Conservation (phyloP, 2,797 vertebrate genomes). For the Oreortyx pictus region DNA sequence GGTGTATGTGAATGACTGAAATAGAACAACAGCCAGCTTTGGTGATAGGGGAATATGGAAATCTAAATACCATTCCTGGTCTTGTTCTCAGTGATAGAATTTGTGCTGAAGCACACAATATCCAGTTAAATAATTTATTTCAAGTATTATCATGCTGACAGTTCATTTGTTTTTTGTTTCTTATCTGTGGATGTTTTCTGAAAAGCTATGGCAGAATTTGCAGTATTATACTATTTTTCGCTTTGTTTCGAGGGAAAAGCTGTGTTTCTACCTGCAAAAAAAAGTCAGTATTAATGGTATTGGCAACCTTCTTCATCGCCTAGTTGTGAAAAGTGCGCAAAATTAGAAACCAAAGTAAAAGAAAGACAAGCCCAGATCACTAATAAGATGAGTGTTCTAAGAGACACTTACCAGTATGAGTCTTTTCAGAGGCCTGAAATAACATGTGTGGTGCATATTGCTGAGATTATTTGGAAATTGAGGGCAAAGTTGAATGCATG, state of each 20-base stretch:
- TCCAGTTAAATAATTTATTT: not conserved
- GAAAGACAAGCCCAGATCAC: not conserved
- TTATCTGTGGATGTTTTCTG: not conserved
- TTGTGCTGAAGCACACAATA: not conserved
- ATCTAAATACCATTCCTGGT: not conserved
- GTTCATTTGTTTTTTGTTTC: constrained; percentile 10
- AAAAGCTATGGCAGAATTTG: not conserved
- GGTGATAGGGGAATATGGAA: not conserved
- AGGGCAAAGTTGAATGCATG: constrained; percentile 46
- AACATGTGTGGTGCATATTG: constrained; percentile 1
- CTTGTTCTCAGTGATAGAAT: not conserved
- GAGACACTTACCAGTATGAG: not conserved
- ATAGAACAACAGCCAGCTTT: not conserved
- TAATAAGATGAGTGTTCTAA: constrained; percentile 3
- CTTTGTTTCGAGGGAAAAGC: not conserved
- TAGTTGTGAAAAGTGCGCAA: not conserved
- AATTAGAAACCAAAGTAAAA: constrained; percentile 7
- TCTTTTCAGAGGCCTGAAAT: constrained; percentile 22
- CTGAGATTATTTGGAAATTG: constrained; percentile 38
- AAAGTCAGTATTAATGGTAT: not conserved
- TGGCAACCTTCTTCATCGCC: not conserved
- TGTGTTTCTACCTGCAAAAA: not conserved
- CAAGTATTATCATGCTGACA: not conserved
- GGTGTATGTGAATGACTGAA: not conserved
- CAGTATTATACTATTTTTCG: not conserved